Evolutionary conservation across 2,113 vertebrate species (phyloP).

Genomic region (Dipodomys merriami): DNA sequence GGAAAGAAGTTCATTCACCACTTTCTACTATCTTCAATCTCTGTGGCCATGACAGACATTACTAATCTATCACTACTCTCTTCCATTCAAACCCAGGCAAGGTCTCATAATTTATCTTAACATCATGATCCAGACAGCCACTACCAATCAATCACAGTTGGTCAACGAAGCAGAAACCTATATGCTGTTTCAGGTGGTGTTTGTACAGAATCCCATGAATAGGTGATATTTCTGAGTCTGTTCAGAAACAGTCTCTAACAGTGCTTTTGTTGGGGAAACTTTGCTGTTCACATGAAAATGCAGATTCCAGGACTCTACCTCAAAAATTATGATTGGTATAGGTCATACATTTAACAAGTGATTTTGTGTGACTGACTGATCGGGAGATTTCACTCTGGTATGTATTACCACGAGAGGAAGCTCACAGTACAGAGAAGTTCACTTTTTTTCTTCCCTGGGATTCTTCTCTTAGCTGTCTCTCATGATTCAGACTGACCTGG

Average conservation of each 20-base stretch:
- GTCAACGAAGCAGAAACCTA: background rate
- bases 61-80: background rate
- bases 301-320: background rate
- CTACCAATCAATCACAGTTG: background rate
- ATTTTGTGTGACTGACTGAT: background rate
- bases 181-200: background rate
- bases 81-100: background rate
- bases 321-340: background rate
- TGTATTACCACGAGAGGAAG: background rate
- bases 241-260: background rate
- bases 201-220: slow-evolving; percentile 4
- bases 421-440: background rate
- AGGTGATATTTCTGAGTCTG: background rate
- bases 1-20: background rate
- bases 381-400: background rate
- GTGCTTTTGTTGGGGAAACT: background rate
- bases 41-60: slow-evolving; percentile 11
- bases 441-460: background rate
- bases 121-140: background rate
- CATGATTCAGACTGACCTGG: background rate
- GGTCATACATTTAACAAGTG: background rate
- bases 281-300: slow-evolving; percentile 23
- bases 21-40: background rate
- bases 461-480: background rate
- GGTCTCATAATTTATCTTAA: background rate